Conservation (phyloP, 2,797 vertebrate species). For the Hapalemur alaotrensis region DNA sequence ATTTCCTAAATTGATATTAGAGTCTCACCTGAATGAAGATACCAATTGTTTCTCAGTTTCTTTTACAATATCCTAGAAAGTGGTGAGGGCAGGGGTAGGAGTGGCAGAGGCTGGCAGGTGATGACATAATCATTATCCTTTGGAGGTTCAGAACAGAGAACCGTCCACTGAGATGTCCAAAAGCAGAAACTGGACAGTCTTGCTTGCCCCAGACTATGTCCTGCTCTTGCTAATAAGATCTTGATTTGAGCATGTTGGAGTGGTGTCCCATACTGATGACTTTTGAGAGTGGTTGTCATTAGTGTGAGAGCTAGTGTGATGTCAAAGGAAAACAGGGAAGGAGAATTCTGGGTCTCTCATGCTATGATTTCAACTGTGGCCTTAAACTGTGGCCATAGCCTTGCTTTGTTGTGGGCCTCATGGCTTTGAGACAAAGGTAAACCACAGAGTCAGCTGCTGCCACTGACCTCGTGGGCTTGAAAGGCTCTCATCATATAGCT, state of each 20-base stretch:
- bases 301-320: background rate
- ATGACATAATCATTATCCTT: background rate
- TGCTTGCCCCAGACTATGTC: too few species aligned
- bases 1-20: background rate
- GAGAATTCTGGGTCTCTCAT: background rate
- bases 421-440: background rate
- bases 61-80: background rate
- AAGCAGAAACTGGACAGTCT: background rate
- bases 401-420: background rate
- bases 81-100: accelerated
- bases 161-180: background rate
- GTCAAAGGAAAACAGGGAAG: background rate
- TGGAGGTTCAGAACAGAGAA: background rate
- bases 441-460: background rate
- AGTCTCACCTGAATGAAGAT: background rate
- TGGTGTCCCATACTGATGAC: background rate
- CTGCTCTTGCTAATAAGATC: background rate
- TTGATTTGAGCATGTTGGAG: background rate
- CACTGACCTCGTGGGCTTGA: background rate
- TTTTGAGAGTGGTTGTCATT: background rate
- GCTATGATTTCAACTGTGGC: background rate
- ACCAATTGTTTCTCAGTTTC: background rate
- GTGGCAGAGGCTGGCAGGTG: background rate
- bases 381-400: background rate
- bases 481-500: background rate